phyloP scores from a whole-genome alignment of 1,140 invertebrate species.

The Meteorus sp. region DNA sequence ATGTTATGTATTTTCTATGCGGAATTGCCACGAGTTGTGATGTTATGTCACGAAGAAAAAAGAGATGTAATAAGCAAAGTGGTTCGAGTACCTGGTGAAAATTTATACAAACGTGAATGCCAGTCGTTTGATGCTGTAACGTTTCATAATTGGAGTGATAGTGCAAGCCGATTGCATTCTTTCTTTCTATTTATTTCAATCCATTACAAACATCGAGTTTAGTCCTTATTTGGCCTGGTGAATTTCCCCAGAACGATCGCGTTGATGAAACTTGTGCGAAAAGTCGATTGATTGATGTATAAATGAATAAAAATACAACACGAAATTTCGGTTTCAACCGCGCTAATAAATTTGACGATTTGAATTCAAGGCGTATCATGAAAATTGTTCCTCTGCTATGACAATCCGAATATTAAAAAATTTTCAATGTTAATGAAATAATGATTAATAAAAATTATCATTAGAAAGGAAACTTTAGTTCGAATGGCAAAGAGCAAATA shows the following conservation, averaged over 20 bases:
- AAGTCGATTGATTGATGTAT: slow-evolving; percentile 15
- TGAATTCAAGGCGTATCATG: too few species aligned
- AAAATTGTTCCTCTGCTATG: too few species aligned
- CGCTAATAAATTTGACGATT: too few species aligned
- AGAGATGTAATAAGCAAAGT: slow-evolving; percentile 40
- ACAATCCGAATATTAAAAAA: too few species aligned
- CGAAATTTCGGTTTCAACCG: too few species aligned
- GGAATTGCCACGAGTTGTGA: slow-evolving; percentile 35
- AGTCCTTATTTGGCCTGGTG: slow-evolving; percentile 53
- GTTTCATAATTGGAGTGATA: slow-evolving; percentile 54
- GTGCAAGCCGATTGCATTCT: slow-evolving; percentile 44
- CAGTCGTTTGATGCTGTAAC: slow-evolving; percentile 38
- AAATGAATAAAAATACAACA: too few species aligned
- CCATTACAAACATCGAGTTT: too few species aligned
- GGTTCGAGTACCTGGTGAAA: slow-evolving; percentile 32
- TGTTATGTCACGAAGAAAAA: too few species aligned
- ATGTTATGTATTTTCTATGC: not conserved
- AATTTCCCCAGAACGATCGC: slow-evolving; percentile 35
- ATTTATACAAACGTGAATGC: slow-evolving; percentile 32
- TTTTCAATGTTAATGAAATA: too few species aligned
- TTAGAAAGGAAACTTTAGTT: slow-evolving; percentile 39
- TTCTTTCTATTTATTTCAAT: slow-evolving; percentile 33
- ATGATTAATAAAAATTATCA: too few species aligned
- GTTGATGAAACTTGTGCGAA: slow-evolving; percentile 3
- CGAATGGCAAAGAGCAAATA: slow-evolving; percentile 2